Percentiles rank a stretch among this genome's conserved stretches.
These are phyloP conservation scores for Edolisoma coerulescens DNA, from an alignment of 2,113 vertebrate genomes.

Conservation along the genomic window DNA sequence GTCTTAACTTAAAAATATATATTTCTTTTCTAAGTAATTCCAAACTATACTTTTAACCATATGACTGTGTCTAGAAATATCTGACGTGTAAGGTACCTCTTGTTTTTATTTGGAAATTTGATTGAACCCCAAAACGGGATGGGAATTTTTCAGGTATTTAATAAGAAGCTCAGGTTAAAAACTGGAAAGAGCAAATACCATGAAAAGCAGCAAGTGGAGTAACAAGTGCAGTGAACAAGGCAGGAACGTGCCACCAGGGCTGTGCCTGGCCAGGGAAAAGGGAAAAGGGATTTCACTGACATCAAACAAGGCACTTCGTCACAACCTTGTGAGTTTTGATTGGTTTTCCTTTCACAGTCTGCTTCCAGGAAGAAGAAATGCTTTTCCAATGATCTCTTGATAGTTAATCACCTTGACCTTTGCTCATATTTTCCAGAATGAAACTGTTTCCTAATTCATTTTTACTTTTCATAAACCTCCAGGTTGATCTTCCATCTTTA, in stretches of 20 bases:
- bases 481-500: constrained; percentile 31
- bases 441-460: constrained; percentile 25
- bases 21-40: background rate
- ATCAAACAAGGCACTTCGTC: background rate
- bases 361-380: background rate
- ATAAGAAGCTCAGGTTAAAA: background rate
- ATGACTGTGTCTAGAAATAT: background rate
- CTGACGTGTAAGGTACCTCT: background rate
- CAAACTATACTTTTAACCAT: background rate
- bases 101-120: background rate
- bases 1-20: fast-evolving
- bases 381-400: background rate
- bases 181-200: background rate
- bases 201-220: background rate
- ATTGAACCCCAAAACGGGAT: background rate
- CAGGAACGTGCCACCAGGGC: background rate
- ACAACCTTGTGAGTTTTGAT: background rate
- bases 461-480: constrained; percentile 28
- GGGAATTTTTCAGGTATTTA: background rate
- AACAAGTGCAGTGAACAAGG: background rate
- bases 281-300: background rate
- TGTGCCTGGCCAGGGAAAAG: background rate
- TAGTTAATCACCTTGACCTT: background rate
- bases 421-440: background rate
- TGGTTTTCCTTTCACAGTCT: background rate